Evolutionary conservation across 2,113 vertebrate genomes (phyloP).

Genomic region (Heterocephalus glaber): DNA sequence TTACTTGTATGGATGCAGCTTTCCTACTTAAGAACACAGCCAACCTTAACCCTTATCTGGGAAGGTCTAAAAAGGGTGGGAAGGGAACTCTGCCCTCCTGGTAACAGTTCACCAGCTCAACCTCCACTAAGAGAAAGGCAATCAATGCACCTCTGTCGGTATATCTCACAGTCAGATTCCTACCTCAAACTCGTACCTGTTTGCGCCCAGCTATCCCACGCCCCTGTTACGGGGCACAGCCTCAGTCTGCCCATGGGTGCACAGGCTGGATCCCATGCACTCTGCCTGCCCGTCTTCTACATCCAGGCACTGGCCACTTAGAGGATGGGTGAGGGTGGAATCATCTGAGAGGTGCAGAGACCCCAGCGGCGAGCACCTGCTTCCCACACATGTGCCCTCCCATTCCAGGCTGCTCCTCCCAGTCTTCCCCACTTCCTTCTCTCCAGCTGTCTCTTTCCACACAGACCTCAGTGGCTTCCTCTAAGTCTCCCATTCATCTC

Average conservation of each 20-base stretch:
- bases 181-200: background rate
- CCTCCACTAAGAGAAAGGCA: background rate
- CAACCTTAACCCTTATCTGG: background rate
- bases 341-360: background rate
- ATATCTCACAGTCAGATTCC: background rate
- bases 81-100: background rate
- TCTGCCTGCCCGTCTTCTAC: background rate
- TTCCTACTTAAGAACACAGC: no score
- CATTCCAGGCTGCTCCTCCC: background rate
- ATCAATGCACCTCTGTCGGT: no score
- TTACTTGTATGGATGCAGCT: background rate
- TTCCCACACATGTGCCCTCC: no score
- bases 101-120: background rate
- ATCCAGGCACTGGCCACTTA: background rate
- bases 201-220: background rate
- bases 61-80: background rate
- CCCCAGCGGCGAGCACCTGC: background rate
- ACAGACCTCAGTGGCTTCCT: background rate
- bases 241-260: no score
- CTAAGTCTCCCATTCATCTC: background rate
- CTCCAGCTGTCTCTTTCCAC: background rate
- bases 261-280: rapidly evolving
- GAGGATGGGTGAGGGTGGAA: background rate
- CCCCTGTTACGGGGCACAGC: background rate
- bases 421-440: background rate